phyloP scores from a whole-genome alignment of 2,888 invertebrate genomes.

The Agonopterix arenella region DNA sequence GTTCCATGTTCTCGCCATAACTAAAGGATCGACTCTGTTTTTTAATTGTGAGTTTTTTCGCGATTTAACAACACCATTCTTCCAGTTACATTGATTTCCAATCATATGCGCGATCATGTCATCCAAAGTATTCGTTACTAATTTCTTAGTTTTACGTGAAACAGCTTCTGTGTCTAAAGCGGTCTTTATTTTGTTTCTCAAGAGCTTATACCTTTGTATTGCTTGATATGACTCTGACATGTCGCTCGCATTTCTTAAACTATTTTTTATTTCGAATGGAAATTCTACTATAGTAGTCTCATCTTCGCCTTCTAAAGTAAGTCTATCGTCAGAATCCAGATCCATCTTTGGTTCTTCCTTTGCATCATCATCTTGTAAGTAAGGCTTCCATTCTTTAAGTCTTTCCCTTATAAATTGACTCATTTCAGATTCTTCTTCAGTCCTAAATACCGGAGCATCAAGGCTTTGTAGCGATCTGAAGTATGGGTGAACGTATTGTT shows the following conservation, averaged over 20 bases:
- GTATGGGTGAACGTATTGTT: no score
- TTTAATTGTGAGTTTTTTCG: background rate
- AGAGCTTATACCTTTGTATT: conserved; percentile 30
- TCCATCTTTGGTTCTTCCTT: conserved; percentile 8
- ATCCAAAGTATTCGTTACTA: conserved; percentile 40
- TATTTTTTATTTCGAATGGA: background rate
- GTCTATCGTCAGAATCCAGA: conserved; percentile 14
- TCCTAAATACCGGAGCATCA: no score
- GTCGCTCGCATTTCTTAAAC: background rate
- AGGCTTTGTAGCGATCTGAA: no score
- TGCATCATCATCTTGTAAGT: conserved; percentile 14
- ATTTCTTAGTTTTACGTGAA: conserved; percentile 29
- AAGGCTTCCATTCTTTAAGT: conserved; percentile 17
- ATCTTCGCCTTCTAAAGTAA: conserved; percentile 25
- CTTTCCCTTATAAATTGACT: background rate
- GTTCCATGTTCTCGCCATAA: conserved; percentile 12
- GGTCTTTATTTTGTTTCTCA: conserved; percentile 33
- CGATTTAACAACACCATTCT: conserved; percentile 5
- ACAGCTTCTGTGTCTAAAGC: conserved; percentile 36
- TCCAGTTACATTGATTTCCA: conserved; percentile 34
- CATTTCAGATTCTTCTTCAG: no score
- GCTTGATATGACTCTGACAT: background rate
- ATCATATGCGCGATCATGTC: conserved; percentile 37
- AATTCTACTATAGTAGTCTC: conserved; percentile 50
- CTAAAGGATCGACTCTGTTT: background rate